Percentiles rank a stretch among this genome's conserved stretches.
Conservation (phyloP, 1,140 invertebrate genomes). For the Drosophila truncata region DNA sequence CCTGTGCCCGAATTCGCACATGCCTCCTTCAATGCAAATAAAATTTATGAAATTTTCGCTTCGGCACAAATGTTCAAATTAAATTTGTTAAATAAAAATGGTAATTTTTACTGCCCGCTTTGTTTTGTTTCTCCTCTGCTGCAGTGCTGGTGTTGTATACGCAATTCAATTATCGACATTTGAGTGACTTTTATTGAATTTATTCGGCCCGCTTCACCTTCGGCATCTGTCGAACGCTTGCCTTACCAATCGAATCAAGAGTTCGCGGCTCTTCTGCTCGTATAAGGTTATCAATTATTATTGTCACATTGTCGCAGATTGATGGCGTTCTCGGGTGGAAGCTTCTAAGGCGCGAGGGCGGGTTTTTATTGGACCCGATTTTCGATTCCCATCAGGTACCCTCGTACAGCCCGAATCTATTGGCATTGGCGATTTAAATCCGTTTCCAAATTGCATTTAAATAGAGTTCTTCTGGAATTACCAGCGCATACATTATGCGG, state of each 20-base stretch:
- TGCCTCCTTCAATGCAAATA: slow-evolving; percentile 29
- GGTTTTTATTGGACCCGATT: not conserved
- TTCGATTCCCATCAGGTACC: slow-evolving; percentile 39
- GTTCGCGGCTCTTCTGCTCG: not conserved
- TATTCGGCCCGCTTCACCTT: slow-evolving; percentile 50
- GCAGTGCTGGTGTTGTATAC: slow-evolving; percentile 30
- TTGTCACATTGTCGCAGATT: slow-evolving; percentile 56
- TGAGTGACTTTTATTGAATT: slow-evolving; percentile 74
- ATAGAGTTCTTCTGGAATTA: slow-evolving; percentile 52
- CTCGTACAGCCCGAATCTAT: slow-evolving; percentile 18
- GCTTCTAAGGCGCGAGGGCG: slow-evolving; percentile 1
- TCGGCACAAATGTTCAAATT: slow-evolving; percentile 58
- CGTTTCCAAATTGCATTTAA: slow-evolving; percentile 71
- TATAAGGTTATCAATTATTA: slow-evolving; percentile 52
- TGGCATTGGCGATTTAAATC: slow-evolving; percentile 42
- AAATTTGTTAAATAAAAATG: slow-evolving; percentile 76
- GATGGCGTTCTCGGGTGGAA: not conserved
- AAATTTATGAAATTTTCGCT: slow-evolving; percentile 62
- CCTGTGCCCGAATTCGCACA: not conserved
- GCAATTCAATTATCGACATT: slow-evolving; percentile 74
- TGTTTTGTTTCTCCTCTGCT: slow-evolving; percentile 8
- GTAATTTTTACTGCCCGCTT: slow-evolving; percentile 48
- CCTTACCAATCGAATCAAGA: slow-evolving; percentile 14
- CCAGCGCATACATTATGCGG: slow-evolving; percentile 50
- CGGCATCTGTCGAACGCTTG: slow-evolving; percentile 1